Percentiles rank a stretch among this genome's conserved stretches.
Conservation (phyloP, 2,797 vertebrate genomes). For the Chromis chromis region DNA sequence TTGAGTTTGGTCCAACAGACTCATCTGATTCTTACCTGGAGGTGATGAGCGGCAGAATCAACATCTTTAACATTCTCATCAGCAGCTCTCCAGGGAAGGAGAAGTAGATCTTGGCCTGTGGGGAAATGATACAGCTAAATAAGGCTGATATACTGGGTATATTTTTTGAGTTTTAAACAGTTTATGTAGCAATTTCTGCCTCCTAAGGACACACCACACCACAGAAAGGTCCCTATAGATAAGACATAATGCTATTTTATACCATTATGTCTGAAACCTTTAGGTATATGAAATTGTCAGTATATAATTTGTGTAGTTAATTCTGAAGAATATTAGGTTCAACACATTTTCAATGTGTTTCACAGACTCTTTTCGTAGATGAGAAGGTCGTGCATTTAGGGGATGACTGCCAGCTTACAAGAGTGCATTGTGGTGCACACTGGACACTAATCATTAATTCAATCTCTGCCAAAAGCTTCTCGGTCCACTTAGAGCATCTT, state of each 20-base stretch:
- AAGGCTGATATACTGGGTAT: neutral
- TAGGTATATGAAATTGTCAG: too few relatives aligned
- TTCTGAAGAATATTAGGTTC: neutral
- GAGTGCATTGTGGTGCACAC: neutral
- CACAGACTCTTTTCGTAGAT: neutral
- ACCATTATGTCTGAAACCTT: too few relatives aligned
- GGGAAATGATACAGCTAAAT: constrained; percentile 8
- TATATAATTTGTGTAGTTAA: neutral
- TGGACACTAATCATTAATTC: neutral
- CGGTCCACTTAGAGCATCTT: constrained; percentile 7
- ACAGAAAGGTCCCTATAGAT: too few relatives aligned
- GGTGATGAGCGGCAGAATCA: constrained; percentile 92
- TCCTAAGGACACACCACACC: neutral
- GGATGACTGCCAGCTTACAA: neutral
- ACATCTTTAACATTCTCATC: constrained; percentile 94
- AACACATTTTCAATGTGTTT: neutral
- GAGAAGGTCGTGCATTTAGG: neutral
- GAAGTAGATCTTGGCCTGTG: constrained; percentile 91
- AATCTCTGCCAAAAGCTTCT: constrained; percentile 16
- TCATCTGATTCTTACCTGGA: constrained; percentile 84
- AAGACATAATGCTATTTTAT: too few relatives aligned
- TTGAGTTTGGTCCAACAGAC: neutral
- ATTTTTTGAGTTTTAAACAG: neutral
- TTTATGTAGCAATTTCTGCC: neutral
- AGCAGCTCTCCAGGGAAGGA: constrained; percentile 92